A percentile compares a stretch with the other conserved stretches of the same genome.
Conservation (phyloP, 30 jellyfish, hydroid and myxozoan genomes). For the Rhopilema esculentum region DNA sequence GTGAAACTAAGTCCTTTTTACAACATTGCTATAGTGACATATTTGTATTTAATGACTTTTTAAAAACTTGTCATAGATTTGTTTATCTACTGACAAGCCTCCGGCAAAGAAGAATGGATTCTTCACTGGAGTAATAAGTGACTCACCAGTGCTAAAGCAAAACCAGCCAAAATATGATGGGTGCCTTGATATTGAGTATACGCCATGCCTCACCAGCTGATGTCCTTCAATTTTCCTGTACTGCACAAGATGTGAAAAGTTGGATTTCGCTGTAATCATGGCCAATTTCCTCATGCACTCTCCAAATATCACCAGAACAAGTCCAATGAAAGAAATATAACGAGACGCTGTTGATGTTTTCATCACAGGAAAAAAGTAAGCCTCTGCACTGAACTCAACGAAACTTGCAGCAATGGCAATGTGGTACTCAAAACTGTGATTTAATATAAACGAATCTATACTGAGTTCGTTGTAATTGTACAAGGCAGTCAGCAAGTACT, state of each 20-base stretch:
- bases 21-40: too few relatives aligned
- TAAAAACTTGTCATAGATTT: too few relatives aligned
- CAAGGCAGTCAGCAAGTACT: slow-evolving; percentile 81
- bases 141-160: slow-evolving; percentile 92
- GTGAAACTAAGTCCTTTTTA: too few relatives aligned
- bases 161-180: slow-evolving; percentile 99
- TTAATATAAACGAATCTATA: slow-evolving; percentile 83
- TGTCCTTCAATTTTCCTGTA: slow-evolving; percentile 62
- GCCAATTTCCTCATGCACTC: slow-evolving; percentile 81
- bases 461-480: slow-evolving; percentile 66
- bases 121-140: not conserved
- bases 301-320: slow-evolving; percentile 73
- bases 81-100: too few relatives aligned
- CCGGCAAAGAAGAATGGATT: not conserved
- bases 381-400: slow-evolving; percentile 70
- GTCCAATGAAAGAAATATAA: slow-evolving; percentile 50
- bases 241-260: slow-evolving; percentile 90
- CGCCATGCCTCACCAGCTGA: slow-evolving; percentile 83
- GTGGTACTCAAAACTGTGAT: slow-evolving; percentile 88
- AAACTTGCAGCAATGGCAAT: slow-evolving; percentile 74
- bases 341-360: slow-evolving; percentile 43
- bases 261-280: slow-evolving; percentile 87
- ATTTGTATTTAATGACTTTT: too few relatives aligned
- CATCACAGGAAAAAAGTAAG: slow-evolving; percentile 55
- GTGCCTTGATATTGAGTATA: slow-evolving; percentile 83